These are phyloP conservation scores for Aspidiotus rigidus DNA, from an alignment of 2,888 invertebrate genomes.

Conservation along the genomic window DNA sequence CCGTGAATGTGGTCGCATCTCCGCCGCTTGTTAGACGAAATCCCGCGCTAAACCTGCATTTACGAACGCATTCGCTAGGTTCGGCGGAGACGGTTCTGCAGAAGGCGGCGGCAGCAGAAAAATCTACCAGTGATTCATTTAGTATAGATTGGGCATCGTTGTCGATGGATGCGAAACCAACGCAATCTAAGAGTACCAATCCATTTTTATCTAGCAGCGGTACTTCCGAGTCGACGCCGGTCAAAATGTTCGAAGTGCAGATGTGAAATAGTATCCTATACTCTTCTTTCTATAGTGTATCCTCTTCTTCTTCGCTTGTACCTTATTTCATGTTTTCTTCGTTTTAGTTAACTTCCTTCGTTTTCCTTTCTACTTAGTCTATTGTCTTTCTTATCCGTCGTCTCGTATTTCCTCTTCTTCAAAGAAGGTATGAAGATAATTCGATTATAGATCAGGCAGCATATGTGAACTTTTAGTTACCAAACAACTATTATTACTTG, in stretches of 20 bases:
- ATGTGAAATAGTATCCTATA: conserved; percentile 36
- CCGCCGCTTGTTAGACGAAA: conserved; percentile 46
- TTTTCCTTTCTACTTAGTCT: no score
- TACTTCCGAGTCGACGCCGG: conserved; percentile 36
- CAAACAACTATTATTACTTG: no score
- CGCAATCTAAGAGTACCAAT: conserved; percentile 48
- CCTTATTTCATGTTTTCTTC: no score
- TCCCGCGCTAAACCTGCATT: conserved; percentile 46
- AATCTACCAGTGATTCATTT: conserved; percentile 54
- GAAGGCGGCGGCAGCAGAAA: conserved; percentile 38
- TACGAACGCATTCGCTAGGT: conserved; percentile 49
- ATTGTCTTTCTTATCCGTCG: no score
- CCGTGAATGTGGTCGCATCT: conserved; percentile 41
- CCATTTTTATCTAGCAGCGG: conserved; percentile 38
- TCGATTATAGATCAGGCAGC: no score
- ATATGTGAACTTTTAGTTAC: no score
- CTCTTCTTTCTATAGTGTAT: no score
- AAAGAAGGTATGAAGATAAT: no score
- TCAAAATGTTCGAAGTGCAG: conserved; percentile 40
- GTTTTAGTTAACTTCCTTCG: no score
- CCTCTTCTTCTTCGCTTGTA: no score
- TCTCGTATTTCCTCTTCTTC: no score
- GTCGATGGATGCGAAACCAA: conserved; percentile 37
- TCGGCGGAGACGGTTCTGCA: conserved; percentile 42
- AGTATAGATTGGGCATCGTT: conserved; percentile 75